phyloP scores from a whole-genome alignment of 1,140 invertebrate genomes.

The Streblospio benedicti region DNA sequence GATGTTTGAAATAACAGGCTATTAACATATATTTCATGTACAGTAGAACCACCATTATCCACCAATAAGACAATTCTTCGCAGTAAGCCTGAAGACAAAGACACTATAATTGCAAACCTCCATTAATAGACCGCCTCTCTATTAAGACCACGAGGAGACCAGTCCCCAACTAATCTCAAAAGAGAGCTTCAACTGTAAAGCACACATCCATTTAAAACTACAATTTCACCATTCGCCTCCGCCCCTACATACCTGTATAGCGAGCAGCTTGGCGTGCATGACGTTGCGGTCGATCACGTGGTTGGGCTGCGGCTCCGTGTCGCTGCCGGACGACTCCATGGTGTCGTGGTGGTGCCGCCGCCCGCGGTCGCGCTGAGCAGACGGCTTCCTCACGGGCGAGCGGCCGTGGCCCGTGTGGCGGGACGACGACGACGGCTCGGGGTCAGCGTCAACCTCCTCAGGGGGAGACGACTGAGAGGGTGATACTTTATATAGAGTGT shows the following conservation, averaged over 20 bases:
- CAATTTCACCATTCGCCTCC: background rate
- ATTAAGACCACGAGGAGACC: constrained; percentile 1
- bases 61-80: no score
- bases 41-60: no score
- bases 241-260: background rate
- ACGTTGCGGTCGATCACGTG: background rate
- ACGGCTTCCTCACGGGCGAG: background rate
- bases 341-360: background rate
- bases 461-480: no score
- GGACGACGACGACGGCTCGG: background rate
- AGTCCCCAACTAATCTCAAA: no score
- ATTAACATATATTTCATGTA: background rate
- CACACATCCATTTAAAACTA: no score
- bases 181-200: no score
- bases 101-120: background rate
- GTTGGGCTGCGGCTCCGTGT: background rate
- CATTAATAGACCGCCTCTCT: background rate
- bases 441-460: background rate
- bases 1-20: background rate
- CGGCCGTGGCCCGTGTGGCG: background rate
- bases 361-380: background rate
- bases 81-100: no score
- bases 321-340: background rate
- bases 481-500: no score
- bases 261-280: background rate